A percentile compares a stretch with the other conserved stretches of the same genome.
Conservation (phyloP, 1,140 invertebrate species). For the Tenebrio molitor region DNA sequence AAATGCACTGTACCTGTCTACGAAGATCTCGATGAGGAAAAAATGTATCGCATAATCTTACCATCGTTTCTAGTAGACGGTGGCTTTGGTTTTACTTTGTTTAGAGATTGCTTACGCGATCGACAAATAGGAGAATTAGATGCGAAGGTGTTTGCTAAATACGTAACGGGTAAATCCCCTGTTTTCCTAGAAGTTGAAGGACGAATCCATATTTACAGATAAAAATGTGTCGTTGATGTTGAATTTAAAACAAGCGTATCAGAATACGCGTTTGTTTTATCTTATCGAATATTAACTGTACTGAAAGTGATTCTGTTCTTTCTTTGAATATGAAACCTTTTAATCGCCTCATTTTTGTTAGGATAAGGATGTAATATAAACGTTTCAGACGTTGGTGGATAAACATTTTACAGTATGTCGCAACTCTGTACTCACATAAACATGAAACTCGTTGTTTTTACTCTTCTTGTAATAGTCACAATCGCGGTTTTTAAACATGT, state of each 20-base stretch:
- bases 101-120: constrained; percentile 58
- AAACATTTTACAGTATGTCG: no score
- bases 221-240: no score
- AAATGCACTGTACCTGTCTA: constrained; percentile 77
- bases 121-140: constrained; percentile 53
- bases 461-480: no score
- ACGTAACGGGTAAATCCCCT: constrained; percentile 62
- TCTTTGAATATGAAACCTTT: not conserved
- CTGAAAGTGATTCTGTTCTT: not conserved
- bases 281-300: not conserved
- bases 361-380: no score
- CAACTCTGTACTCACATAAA: no score
- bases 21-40: constrained; percentile 67
- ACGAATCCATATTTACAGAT: constrained; percentile 59
- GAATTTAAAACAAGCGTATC: not conserved
- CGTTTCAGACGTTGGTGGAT: no score
- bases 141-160: constrained; percentile 62
- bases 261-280: not conserved
- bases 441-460: no score
- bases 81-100: constrained; percentile 73
- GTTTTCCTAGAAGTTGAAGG: constrained; percentile 64
- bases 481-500: no score
- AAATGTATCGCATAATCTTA: constrained; percentile 74
- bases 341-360: no score
- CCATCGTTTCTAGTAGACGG: constrained; percentile 76